Conservation (phyloP, 2,888 invertebrate genomes). For the Nemurella pictetii region DNA sequence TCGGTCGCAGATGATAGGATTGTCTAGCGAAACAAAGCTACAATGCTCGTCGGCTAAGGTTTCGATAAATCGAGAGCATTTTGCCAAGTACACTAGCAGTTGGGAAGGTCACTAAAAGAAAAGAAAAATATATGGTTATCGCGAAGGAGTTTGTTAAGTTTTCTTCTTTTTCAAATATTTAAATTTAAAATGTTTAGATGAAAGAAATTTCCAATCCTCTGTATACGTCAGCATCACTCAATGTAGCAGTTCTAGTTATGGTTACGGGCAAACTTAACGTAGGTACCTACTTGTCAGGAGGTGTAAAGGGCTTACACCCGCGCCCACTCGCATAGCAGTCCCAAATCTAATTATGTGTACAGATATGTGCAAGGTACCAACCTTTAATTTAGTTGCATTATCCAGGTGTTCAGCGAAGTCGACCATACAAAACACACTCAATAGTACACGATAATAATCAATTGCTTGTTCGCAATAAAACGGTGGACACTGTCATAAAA, state of each 20-base stretch:
- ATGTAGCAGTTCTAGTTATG: no score
- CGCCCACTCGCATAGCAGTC: background rate
- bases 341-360: background rate
- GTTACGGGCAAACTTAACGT: background rate
- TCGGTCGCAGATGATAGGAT: background rate
- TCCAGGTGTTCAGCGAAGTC: background rate
- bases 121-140: no score
- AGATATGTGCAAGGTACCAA: background rate
- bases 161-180: no score
- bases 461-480: background rate
- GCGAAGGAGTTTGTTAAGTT: no score
- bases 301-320: background rate
- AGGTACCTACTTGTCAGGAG: background rate
- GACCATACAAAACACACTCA: conserved; percentile 9
- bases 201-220: no score
- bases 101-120: no score
- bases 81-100: background rate
- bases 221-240: background rate
- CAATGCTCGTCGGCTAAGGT: conserved; percentile 23
- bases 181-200: no score
- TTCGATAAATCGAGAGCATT: conserved; percentile 24
- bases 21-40: background rate
- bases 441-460: background rate
- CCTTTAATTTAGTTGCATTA: conserved; percentile 8
- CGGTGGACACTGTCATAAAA: conserved; percentile 1